phyloP scores from a whole-genome alignment of 92 coral and sea anemone genomes.

The Meandrina meandrites region DNA sequence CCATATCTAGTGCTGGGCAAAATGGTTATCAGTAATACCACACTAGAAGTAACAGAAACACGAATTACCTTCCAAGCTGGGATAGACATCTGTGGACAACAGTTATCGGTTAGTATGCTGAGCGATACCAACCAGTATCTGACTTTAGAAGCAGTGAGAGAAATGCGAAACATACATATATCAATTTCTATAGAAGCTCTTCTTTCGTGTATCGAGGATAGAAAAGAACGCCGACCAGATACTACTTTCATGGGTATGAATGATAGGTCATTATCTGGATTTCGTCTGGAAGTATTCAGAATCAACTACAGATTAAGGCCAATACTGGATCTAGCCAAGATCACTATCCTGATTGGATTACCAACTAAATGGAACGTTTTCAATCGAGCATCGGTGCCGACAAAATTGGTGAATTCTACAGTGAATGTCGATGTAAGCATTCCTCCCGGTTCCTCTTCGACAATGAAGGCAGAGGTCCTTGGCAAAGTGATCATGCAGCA shows the following conservation, averaged over 20 bases:
- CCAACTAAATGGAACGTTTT: constrained; percentile 49
- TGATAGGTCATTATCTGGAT: not conserved
- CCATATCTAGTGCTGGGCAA: not conserved
- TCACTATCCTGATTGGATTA: constrained; percentile 19
- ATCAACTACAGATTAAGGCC: constrained; percentile 31
- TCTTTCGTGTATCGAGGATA: not conserved
- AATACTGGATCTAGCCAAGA: constrained; percentile 8
- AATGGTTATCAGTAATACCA: not conserved
- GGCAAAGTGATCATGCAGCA: constrained; percentile 54
- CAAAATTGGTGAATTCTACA: not conserved
- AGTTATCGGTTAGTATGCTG: not conserved
- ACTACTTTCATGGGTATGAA: not conserved
- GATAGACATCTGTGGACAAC: not conserved
- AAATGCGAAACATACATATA: not conserved
- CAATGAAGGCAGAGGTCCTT: constrained; percentile 38
- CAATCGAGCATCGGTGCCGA: constrained; percentile 10
- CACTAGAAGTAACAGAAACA: not conserved
- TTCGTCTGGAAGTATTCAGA: constrained; percentile 26
- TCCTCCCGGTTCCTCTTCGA: not conserved
- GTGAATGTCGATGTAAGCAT: constrained; percentile 18
- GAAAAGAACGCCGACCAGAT: constrained; percentile 18
- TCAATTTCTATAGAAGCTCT: not conserved
- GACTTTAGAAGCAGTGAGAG: not conserved
- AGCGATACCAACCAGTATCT: not conserved
- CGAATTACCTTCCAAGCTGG: not conserved